Evolutionary conservation across 2,888 invertebrate species (phyloP).

Genomic region (Cynaeus angustus): DNA sequence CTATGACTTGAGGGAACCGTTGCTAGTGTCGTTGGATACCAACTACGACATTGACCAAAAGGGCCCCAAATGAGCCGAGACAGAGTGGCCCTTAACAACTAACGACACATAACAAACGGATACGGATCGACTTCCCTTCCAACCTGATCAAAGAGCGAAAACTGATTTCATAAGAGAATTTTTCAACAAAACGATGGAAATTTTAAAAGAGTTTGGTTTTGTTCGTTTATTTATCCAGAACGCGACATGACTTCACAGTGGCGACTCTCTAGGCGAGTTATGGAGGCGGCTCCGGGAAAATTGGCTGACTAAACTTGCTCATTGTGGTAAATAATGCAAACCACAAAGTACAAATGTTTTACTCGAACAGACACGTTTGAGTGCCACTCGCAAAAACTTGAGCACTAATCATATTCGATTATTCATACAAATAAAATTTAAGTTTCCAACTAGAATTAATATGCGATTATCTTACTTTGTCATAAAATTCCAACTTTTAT

Average conservation of each 20-base stretch:
- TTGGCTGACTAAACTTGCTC: too few species aligned
- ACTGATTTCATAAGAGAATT: slow-evolving; percentile 21
- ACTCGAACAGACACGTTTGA: too few species aligned
- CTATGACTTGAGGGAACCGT: slow-evolving; percentile 22
- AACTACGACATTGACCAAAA: slow-evolving; percentile 28
- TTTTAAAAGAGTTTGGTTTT: slow-evolving; percentile 22
- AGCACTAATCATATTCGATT: too few species aligned
- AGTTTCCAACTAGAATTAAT: not conserved
- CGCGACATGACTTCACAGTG: slow-evolving; percentile 15
- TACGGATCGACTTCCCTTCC: slow-evolving; percentile 8
- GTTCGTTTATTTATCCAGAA: slow-evolving; percentile 23
- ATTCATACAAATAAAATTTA: too few species aligned
- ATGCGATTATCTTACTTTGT: not conserved
- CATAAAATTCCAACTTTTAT: not conserved
- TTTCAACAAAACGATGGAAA: slow-evolving; percentile 15
- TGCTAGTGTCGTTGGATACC: slow-evolving; percentile 7
- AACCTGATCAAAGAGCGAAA: slow-evolving; percentile 20
- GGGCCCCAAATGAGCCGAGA: slow-evolving; percentile 25
- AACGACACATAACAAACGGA: slow-evolving; percentile 25
- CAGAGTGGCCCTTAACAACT: slow-evolving; percentile 25
- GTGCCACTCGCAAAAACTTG: too few species aligned
- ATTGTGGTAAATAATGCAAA: too few species aligned
- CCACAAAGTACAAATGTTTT: too few species aligned
- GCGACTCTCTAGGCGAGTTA: not conserved
- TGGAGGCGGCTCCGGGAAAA: too few species aligned